Evolutionary conservation across 2,888 invertebrate genomes (phyloP).

Genomic region (Nemotelus nigrinus): DNA sequence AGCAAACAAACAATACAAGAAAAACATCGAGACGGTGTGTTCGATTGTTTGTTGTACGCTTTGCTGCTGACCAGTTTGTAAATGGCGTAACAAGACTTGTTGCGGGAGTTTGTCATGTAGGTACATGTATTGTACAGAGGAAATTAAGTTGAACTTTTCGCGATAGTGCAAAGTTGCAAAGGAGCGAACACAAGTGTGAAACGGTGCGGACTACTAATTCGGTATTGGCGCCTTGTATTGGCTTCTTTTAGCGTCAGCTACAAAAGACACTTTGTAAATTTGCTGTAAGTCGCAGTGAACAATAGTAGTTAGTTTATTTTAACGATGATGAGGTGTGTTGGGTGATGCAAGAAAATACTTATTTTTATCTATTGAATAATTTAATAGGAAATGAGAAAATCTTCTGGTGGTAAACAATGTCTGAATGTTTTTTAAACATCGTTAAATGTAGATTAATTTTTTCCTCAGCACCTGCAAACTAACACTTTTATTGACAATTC

Average conservation of each 20-base stretch:
- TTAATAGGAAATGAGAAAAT: too few species aligned
- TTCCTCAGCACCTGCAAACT: too few species aligned
- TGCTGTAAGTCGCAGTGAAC: too few species aligned
- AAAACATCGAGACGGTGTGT: slow-evolving; percentile 28
- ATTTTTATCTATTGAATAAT: too few species aligned
- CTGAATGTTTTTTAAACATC: too few species aligned
- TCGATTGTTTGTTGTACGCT: slow-evolving; percentile 20
- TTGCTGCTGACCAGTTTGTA: not conserved
- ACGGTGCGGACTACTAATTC: slow-evolving; percentile 31
- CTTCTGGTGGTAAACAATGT: too few species aligned
- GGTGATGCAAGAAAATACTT: too few species aligned
- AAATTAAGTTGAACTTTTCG: slow-evolving; percentile 31
- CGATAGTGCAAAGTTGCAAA: slow-evolving; percentile 25
- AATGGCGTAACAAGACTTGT: not conserved
- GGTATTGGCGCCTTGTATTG: slow-evolving; percentile 39
- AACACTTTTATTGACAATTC: too few species aligned
- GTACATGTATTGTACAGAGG: not conserved
- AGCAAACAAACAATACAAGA: not conserved
- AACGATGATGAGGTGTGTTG: too few species aligned
- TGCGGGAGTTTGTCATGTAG: slow-evolving; percentile 27
- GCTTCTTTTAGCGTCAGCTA: slow-evolving; percentile 2
- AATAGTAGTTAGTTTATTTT: too few species aligned
- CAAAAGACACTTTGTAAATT: slow-evolving; percentile 8
- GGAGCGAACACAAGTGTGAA: slow-evolving; percentile 2
- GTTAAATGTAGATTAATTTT: too few species aligned